These are phyloP conservation scores for Acleris holmiana DNA, from an alignment of 2,888 invertebrate genomes.

Conservation along the genomic window DNA sequence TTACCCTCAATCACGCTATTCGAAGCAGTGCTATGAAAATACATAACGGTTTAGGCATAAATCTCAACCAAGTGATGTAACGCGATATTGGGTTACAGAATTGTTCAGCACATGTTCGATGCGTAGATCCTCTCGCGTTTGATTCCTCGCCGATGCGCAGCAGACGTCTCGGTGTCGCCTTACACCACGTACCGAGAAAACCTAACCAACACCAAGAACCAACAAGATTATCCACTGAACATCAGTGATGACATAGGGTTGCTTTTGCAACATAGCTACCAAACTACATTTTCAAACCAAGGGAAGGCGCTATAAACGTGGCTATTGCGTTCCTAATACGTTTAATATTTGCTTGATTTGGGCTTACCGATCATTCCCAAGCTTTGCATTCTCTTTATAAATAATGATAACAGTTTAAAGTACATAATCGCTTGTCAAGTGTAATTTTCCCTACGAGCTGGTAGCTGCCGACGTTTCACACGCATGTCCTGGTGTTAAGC, in stretches of 20 bases:
- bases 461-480: conserved; percentile 65
- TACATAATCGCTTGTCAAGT: background rate
- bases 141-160: conserved; percentile 70
- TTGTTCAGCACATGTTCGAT: conserved; percentile 73
- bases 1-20: too few species aligned
- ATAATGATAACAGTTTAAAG: too few species aligned
- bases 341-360: too few species aligned
- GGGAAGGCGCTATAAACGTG: too few species aligned
- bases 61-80: conserved; percentile 30
- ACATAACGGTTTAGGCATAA: background rate
- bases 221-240: background rate
- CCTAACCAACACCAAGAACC: background rate
- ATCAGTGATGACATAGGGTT: too few species aligned
- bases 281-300: too few species aligned
- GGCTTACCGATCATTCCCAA: too few species aligned
- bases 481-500: conserved; percentile 57
- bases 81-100: conserved; percentile 39
- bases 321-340: too few species aligned
- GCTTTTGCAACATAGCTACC: too few species aligned
- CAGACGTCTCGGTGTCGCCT: conserved; percentile 77
- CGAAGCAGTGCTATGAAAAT: too few species aligned
- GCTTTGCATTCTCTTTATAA: too few species aligned
- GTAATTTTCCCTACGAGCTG: background rate
- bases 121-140: conserved; percentile 51
- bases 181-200: conserved; percentile 58